Evolutionary conservation across 2,797 vertebrate genomes (phyloP), one percentile per base, ranked within the genome.

Genomic region (Lutjanus campechanus): DNA sequence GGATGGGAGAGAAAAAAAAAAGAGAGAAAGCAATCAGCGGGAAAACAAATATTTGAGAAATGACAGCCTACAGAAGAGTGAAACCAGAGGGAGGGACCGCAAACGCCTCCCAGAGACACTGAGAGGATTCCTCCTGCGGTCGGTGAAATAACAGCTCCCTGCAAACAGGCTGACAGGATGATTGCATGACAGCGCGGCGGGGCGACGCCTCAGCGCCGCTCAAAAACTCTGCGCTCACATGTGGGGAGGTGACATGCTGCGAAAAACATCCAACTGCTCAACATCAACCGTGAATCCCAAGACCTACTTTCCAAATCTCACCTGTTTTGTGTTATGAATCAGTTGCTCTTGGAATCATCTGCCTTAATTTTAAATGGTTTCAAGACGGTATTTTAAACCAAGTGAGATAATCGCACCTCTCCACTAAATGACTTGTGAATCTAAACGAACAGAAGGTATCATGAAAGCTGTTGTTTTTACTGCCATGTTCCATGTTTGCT

Each of bases 41-140:
- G 61, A 76, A 79, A 76, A 59, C 81, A 89, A 91, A 87, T 88
- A 87, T 91, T 85, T 90, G 79, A 85, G 82, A 85, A 88, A 88
- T 83, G 84, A 83, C 73, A 86, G 79, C 63, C 81, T 78, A 10
- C 58, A 67, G 68, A 69, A 81, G 88, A 79, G 81, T 36, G 84
- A 86, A 85, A 85, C 69, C 69, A 73, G 84, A 73, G 68, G 87
- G 84, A 77, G 74, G 70, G 70, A 80, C 40, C 12, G 58, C 58
- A 15, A 78, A 83, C 53, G 72, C 66, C 86, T 83, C 77, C 71
- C 74, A 41, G 63, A 85, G 71, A 88, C 67, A 77, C 46, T 0
- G 29, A 55, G 61, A 84, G 50, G 85, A 83, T 72, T 86, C 81
- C 77, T 82, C 62, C 82, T 77, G 83, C 0, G 89, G 85, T 79